A percentile compares a stretch with the other conserved stretches of the same genome.
These are phyloP conservation scores for Poecilia velifera DNA, from an alignment of 2,797 vertebrate genomes.

Conservation along the genomic window DNA sequence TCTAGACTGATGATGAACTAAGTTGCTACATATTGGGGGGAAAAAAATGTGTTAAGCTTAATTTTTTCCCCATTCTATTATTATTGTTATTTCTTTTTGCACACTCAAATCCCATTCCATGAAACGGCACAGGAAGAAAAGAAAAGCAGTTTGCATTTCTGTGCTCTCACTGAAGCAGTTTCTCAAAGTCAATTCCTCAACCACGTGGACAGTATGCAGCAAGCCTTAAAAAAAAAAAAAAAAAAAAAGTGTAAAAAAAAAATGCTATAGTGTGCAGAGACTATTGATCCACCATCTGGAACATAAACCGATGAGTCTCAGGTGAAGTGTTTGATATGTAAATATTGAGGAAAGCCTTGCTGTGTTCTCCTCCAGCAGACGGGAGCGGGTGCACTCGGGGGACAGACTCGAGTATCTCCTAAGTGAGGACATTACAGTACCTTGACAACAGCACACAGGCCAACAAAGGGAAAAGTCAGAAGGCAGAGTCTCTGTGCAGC, in stretches of 20 bases:
- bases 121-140: not conserved
- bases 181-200: slow-evolving; percentile 22
- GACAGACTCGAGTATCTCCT: slow-evolving; percentile 38
- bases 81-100: slow-evolving; percentile 6
- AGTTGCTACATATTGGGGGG: slow-evolving; percentile 24
- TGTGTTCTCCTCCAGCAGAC: slow-evolving; percentile 22
- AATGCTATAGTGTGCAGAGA: slow-evolving; percentile 26
- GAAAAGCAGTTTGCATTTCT: slow-evolving; percentile 5
- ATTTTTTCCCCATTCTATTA: slow-evolving; percentile 44
- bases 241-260: not conserved
- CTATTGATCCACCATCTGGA: slow-evolving; percentile 36
- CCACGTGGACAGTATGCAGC: slow-evolving; percentile 14
- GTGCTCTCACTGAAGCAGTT: slow-evolving; percentile 20
- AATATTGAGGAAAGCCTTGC: slow-evolving; percentile 42
- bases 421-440: slow-evolving; percentile 22
- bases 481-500: slow-evolving; percentile 34
- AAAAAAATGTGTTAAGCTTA: slow-evolving; percentile 32
- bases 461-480: slow-evolving; percentile 28
- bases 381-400: slow-evolving; percentile 11
- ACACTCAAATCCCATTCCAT: slow-evolving; percentile 5
- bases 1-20: slow-evolving; percentile 20
- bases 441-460: slow-evolving; percentile 56
- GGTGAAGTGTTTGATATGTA: slow-evolving; percentile 56
- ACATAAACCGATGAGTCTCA: slow-evolving; percentile 23
- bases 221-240: not conserved